phyloP scores from a whole-genome alignment of 2,888 invertebrate genomes.

The Drosophila barbarae region DNA sequence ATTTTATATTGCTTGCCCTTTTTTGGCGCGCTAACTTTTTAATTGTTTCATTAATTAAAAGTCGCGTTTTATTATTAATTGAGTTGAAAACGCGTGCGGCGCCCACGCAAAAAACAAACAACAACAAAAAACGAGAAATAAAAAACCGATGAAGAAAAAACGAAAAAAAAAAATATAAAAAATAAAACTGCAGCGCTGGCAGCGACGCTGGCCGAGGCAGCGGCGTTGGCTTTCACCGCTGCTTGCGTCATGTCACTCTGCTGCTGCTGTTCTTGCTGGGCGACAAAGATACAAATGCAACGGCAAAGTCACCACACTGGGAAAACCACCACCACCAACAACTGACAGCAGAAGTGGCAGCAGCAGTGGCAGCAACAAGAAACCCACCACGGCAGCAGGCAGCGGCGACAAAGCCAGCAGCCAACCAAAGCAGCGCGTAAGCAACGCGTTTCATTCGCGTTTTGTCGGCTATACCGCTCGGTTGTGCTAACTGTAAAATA shows the following conservation, averaged over 20 bases:
- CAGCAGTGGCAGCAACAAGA: slow-evolving; percentile 14
- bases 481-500: slow-evolving; percentile 33
- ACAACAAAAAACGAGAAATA: neutral
- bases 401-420: slow-evolving; percentile 29
- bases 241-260: slow-evolving; percentile 65
- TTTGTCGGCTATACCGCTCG: slow-evolving; percentile 8
- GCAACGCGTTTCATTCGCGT: slow-evolving; percentile 19
- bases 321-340: slow-evolving; percentile 54
- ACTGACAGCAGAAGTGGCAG: neutral
- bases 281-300: slow-evolving; percentile 60
- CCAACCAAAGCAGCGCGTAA: slow-evolving; percentile 36
- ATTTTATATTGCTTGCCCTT: slow-evolving; percentile 20
- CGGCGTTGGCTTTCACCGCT: slow-evolving; percentile 61
- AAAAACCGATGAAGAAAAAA: neutral
- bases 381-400: slow-evolving; percentile 35
- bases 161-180: neutral
- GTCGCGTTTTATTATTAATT: slow-evolving; percentile 58
- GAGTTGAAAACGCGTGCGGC: slow-evolving; percentile 70
- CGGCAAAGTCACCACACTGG: slow-evolving; percentile 16
- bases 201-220: slow-evolving; percentile 15
- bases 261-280: slow-evolving; percentile 40
- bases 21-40: slow-evolving; percentile 52
- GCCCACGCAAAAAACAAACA: slow-evolving; percentile 58
- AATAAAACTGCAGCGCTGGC: slow-evolving; percentile 14
- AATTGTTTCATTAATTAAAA: slow-evolving; percentile 69